Conservation (phyloP, 2,797 vertebrate genomes). For the Helostoma temminkii region DNA sequence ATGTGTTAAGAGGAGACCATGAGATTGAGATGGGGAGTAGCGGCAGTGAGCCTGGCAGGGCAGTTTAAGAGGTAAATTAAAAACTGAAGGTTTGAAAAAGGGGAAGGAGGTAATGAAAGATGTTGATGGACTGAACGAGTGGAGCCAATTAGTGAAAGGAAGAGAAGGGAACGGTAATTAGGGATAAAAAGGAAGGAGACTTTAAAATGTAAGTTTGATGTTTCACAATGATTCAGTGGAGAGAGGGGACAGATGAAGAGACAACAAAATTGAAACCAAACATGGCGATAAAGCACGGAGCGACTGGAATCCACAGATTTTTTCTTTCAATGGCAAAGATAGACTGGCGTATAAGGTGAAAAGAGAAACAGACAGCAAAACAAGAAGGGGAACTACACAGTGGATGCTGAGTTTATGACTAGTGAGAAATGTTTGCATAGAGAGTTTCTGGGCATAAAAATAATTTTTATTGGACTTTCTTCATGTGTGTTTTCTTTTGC, state of each 20-base stretch:
- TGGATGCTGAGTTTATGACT: conserved; percentile 54
- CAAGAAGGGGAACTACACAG: conserved; percentile 34
- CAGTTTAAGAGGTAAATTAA: conserved; percentile 59
- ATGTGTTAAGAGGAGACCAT: conserved; percentile 51
- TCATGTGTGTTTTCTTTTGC: conserved; percentile 58
- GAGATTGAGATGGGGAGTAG: conserved; percentile 17
- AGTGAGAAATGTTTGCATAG: conserved; percentile 40
- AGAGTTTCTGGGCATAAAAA: conserved; percentile 64
- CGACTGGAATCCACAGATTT: conserved; percentile 50
- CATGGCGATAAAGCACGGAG: conserved; percentile 60
- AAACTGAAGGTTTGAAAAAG: conserved; percentile 68
- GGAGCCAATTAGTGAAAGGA: conserved; percentile 82
- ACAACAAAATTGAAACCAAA: conserved; percentile 74
- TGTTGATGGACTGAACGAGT: conserved; percentile 55
- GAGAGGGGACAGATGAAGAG: conserved; percentile 54
- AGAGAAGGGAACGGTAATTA: conserved; percentile 76
- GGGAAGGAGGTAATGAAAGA: conserved; percentile 51
- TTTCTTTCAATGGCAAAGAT: conserved; percentile 21
- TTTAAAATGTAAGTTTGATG: conserved; percentile 65
- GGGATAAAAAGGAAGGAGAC: conserved; percentile 59
- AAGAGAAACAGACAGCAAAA: conserved; percentile 48
- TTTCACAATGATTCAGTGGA: conserved; percentile 61
- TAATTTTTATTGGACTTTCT: conserved; percentile 67
- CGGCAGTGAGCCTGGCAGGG: conserved; percentile 5
- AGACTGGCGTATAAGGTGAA: conserved; percentile 68